Conservation (phyloP, 2,113 vertebrate genomes). For the Otocyon megalotis region DNA sequence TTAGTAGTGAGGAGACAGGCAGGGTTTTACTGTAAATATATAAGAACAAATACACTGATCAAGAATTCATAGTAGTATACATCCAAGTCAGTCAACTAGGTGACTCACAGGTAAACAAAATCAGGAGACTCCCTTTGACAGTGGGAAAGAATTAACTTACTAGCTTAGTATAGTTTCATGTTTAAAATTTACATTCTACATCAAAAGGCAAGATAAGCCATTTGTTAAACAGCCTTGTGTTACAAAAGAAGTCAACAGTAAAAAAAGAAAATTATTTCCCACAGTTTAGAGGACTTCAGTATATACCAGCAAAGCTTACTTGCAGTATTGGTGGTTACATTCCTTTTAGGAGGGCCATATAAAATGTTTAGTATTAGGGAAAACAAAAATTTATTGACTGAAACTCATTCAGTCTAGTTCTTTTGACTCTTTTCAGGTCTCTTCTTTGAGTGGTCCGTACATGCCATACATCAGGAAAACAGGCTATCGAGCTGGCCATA, state of each 20-base stretch:
- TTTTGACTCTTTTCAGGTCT: not conserved
- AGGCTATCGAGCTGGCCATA: not conserved
- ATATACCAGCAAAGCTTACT: slow-evolving; percentile 3
- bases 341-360: not conserved
- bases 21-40: not conserved
- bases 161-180: not conserved
- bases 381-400: not conserved
- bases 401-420: slow-evolving; percentile 7
- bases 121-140: not conserved
- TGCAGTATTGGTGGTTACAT: not conserved
- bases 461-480: not conserved
- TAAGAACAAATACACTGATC: not conserved
- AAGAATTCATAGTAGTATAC: slow-evolving; percentile 18
- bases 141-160: not conserved
- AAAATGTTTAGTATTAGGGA: not conserved
- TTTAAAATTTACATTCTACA: slow-evolving; percentile 34
- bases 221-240: not conserved
- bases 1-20: not conserved
- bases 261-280: slow-evolving; percentile 17
- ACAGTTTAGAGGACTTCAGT: not conserved
- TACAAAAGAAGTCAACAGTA: not conserved
- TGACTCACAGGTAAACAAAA: slow-evolving; percentile 9
- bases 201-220: not conserved
- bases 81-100: not conserved
- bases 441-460: not conserved